Evolutionary conservation across 1,140 invertebrate species (phyloP).

Genomic region (Phortica variegata): DNA sequence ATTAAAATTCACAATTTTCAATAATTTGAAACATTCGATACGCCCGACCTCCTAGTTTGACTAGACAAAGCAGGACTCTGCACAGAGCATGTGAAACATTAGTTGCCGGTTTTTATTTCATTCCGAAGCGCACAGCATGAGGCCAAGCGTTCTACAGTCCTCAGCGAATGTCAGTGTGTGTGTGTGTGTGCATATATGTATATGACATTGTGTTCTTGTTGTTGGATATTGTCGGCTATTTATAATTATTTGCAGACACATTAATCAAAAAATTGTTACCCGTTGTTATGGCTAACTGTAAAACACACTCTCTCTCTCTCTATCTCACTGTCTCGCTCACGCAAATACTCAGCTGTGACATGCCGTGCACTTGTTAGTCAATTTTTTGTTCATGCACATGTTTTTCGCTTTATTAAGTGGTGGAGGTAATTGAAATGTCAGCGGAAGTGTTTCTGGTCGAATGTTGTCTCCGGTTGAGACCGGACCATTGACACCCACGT

Average conservation of each 20-base stretch:
- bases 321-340: background rate
- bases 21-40: too few relatives aligned
- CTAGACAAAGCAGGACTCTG: constrained; percentile 12
- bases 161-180: background rate
- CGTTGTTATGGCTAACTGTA: constrained; percentile 16
- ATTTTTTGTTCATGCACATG: constrained; percentile 7
- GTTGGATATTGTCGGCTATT: constrained; percentile 19
- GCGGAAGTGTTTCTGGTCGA: constrained; percentile 53
- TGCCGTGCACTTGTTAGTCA: constrained; percentile 22
- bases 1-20: too few relatives aligned
- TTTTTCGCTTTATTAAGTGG: constrained; percentile 35
- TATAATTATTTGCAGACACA: constrained; percentile 56
- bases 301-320: background rate
- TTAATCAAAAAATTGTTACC: constrained; percentile 56
- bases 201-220: constrained; percentile 38
- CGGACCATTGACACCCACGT: constrained; percentile 2
- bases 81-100: constrained; percentile 27
- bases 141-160: constrained; percentile 7
- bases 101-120: constrained; percentile 49
- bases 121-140: constrained; percentile 29
- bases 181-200: constrained; percentile 13
- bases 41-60: too few relatives aligned
- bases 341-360: constrained; percentile 16
- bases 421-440: constrained; percentile 57
- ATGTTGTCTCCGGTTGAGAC: constrained; percentile 44